Percentiles rank a stretch among this genome's conserved stretches.
phyloP scores from a whole-genome alignment of 1,140 invertebrate species.

The Pararge aegeria region DNA sequence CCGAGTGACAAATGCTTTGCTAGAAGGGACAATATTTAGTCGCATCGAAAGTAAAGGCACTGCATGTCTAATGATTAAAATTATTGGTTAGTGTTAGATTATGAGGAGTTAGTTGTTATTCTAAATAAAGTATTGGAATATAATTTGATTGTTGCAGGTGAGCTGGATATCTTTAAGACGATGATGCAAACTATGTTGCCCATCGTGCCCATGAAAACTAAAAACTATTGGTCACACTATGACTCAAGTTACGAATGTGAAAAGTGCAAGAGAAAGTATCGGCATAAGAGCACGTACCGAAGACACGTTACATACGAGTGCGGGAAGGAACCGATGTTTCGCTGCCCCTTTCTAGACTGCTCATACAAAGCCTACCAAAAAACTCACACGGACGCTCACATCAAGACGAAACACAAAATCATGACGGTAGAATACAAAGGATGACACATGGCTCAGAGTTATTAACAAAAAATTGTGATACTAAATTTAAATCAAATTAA shows the following conservation, averaged over 20 bases:
- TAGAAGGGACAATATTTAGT: too few relatives aligned
- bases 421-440: conserved; percentile 64
- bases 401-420: conserved; percentile 65
- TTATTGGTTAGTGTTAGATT: neutral
- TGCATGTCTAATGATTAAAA: neutral
- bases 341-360: conserved; percentile 74
- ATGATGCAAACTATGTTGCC: conserved; percentile 73
- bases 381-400: conserved; percentile 68
- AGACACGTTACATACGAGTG: conserved; percentile 78
- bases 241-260: conserved; percentile 69
- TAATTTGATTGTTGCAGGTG: conserved; percentile 72
- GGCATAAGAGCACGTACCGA: conserved; percentile 77
- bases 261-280: conserved; percentile 71
- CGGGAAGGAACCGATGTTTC: conserved; percentile 77
- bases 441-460: conserved; percentile 44
- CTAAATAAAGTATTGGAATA: conserved; percentile 18
- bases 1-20: too few relatives aligned
- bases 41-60: neutral
- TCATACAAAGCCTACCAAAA: conserved; percentile 77
- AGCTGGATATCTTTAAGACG: conserved; percentile 72
- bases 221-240: conserved; percentile 69
- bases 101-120: neutral
- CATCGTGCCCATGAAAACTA: conserved; percentile 70
- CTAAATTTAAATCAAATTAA: conserved; percentile 59
- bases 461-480: conserved; percentile 62